Base-by-base conservation (phyloP, 1,140 invertebrate genomes). In the Cyrtorhinus lividipennis region DNA sequence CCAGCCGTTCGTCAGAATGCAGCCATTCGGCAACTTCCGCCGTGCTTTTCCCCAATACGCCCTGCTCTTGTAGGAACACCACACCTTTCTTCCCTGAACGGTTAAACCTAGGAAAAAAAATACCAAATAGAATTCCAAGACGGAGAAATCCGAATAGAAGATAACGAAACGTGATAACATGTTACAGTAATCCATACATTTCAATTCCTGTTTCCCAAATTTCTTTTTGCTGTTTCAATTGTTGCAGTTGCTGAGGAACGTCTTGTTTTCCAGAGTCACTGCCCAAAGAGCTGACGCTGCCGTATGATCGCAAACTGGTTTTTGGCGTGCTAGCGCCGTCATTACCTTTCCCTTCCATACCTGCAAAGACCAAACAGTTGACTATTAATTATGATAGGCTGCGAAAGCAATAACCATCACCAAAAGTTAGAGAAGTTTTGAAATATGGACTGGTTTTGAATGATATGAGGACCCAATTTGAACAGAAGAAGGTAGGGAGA, bases 211-310 rank as follows among this genome's bases (percentile, higher is more conserved):
- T 79, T 70, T 88, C 85, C 76, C 84, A 94, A 13, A 97, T 90
- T 77, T 98, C 94, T 74, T 99, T 99, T 70, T 97, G 90, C 71
- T 98, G 94, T 75, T 99, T 99, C 22, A 94, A 80, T 12, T 93
- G 90, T 77, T 98, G 94, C 71, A 97, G 88, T 69, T 97, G 92
- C 73, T 95, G 91, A 0, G 93, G 93, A 45, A 91, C 85, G 73
- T 90, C 87, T 75, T 89, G 87, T 66, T 82, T 82, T 68, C 87
- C 87, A 2, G 83, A 83, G 56, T 81, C 74, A 61, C 83, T 79
- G 3, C 82, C 83, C 65, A 84, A 85, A 65, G 78, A 79, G 66
- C 81, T 82, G n/a, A 80, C 83, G 48, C 86, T 88, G 2, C 69
- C 69, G 23, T 67, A 66, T 5, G 69, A 68, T 1, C 61, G 62